phyloP scores from a whole-genome alignment of 1,140 invertebrate species.

The Leucophenga varia region DNA sequence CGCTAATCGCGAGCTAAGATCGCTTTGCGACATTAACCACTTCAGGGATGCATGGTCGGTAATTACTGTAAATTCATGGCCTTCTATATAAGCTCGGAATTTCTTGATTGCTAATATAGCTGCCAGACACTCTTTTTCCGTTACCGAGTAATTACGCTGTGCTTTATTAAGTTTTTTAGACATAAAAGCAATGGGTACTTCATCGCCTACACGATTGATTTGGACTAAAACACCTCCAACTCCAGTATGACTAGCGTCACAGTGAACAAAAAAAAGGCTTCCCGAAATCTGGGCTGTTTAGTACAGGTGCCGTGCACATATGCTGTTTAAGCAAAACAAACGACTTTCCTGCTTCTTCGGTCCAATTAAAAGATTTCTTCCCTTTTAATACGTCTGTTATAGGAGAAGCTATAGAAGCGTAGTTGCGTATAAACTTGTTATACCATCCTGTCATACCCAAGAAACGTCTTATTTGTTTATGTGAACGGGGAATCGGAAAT shows the following conservation, averaged over 20 bases:
- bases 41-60: slow-evolving; percentile 32
- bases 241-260: slow-evolving; percentile 7
- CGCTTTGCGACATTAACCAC: slow-evolving; percentile 27
- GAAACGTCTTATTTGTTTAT: slow-evolving; percentile 55
- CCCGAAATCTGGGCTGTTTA: slow-evolving; percentile 26
- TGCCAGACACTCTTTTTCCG: slow-evolving; percentile 56
- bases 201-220: slow-evolving; percentile 32
- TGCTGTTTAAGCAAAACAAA: slow-evolving; percentile 24
- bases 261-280: slow-evolving; percentile 14
- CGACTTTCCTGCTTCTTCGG: neutral
- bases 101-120: slow-evolving; percentile 54
- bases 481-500: slow-evolving; percentile 12
- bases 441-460: slow-evolving; percentile 56
- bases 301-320: slow-evolving; percentile 16
- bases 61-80: slow-evolving; percentile 45
- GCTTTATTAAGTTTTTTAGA: slow-evolving; percentile 14
- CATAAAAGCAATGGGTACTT: slow-evolving; percentile 15
- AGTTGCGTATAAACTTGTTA: slow-evolving; percentile 43
- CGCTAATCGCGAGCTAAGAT: slow-evolving; percentile 31
- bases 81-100: slow-evolving; percentile 56
- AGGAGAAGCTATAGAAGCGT: slow-evolving; percentile 32
- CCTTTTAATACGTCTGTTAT: slow-evolving; percentile 19
- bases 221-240: slow-evolving; percentile 32
- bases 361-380: slow-evolving; percentile 4
- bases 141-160: slow-evolving; percentile 25